Evolutionary conservation across 2,113 vertebrate genomes (phyloP), one percentile per base, ranked within the genome.

Genomic region (Calyptommatus sinebrachiatus): DNA sequence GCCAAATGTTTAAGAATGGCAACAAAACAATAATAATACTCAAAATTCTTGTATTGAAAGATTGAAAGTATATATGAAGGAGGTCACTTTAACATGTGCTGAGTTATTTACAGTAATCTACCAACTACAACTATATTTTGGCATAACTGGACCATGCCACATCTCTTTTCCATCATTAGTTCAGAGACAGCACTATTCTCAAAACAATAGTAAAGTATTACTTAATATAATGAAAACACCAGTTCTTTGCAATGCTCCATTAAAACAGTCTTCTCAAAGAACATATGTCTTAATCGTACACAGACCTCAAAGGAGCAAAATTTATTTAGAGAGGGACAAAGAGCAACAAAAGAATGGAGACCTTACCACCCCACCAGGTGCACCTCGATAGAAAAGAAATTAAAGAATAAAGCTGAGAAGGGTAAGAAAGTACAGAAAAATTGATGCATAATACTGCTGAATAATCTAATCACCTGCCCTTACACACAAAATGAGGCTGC

Each of bases 21-120:
- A 45, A 60, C 77, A 26, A 7, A 71, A 72, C 72, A 53, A 70
- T 83, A 86, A 70, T 1, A 76, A 71, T 22, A 26, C 77, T 88
- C 86, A 63, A 78, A 8, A 3, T 2, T 85, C n/a, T 22, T 5
- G 8, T 22, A 84, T 28, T 14, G 76, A 0, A 84, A 45, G 3
- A 53, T 72, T 9, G 2, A 86, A 85, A 57, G 53, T 18, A 57
- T 57, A 16, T 18, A 31, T 5, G 14, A 41, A 75, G 12, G 78
- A 66, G 35, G 4, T 81, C 73, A 53, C 67, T 82, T 86, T 67
- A 2, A 66, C 50, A 66, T 73, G 3, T 28, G 83, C 0, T 73
- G 72, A 45, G 76, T 18, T 41, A 26, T 4, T 48, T 29, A 29
- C 22, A 31, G 67, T 84, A 18, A 61, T 12, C 78, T 68, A 45